Evolutionary conservation across 2,113 vertebrate genomes (phyloP).

Genomic region (Notarius quadriscutis): DNA sequence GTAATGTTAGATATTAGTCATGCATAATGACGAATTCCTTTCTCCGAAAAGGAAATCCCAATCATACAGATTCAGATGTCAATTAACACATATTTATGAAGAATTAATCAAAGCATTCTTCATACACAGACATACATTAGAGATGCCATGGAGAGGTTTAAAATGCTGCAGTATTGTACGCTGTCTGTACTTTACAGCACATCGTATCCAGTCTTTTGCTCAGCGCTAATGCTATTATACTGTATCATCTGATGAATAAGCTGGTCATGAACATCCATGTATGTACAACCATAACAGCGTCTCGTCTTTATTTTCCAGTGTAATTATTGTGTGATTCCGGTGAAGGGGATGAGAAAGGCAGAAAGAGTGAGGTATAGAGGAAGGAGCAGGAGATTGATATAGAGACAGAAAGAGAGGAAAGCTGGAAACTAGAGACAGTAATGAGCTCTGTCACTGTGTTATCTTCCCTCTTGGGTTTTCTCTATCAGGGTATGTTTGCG

Average conservation of each 20-base stretch:
- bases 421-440: slow-evolving; percentile 50
- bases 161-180: background rate
- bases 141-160: background rate
- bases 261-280: slow-evolving; percentile 11
- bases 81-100: background rate
- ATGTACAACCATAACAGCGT: background rate
- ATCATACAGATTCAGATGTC: background rate
- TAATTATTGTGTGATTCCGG: slow-evolving; percentile 21
- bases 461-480: slow-evolving; percentile 71
- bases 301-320: slow-evolving; percentile 16
- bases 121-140: background rate
- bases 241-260: slow-evolving; percentile 31
- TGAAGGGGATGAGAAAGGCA: background rate
- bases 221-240: background rate
- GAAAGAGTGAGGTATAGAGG: slow-evolving; percentile 12
- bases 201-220: background rate
- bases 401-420: slow-evolving; percentile 1
- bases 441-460: slow-evolving; percentile 65
- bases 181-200: background rate
- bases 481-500: slow-evolving; percentile 63
- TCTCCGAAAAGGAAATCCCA: background rate
- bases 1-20: background rate
- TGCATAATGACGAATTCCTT: background rate
- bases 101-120: too few relatives aligned
- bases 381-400: background rate